These are phyloP conservation scores for Yponomeuta evonymella DNA, from an alignment of 2,888 invertebrate species.

Conservation along the genomic window DNA sequence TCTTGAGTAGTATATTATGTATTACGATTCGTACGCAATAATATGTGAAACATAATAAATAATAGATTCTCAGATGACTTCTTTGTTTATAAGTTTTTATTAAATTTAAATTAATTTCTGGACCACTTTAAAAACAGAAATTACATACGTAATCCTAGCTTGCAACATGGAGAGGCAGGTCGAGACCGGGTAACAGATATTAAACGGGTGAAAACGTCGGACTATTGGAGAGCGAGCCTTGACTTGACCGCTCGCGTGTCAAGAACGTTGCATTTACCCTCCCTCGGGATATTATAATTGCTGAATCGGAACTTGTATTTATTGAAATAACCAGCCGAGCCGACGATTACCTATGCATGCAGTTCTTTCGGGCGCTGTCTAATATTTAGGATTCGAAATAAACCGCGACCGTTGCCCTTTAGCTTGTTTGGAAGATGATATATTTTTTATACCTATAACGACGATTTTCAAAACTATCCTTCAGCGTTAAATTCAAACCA, in stretches of 20 bases:
- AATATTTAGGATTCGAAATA: background rate
- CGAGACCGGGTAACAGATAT: background rate
- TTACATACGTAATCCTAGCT: too few species aligned
- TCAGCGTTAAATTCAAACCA: too few species aligned
- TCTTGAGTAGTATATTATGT: too few species aligned
- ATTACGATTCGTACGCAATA: too few species aligned
- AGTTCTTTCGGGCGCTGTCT: background rate
- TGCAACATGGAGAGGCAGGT: too few species aligned
- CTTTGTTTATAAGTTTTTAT: too few species aligned
- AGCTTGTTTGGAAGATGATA: background rate
- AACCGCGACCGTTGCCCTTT: background rate
- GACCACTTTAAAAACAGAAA: too few species aligned
- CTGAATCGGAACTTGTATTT: conserved; percentile 15
- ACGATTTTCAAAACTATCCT: background rate
- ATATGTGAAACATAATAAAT: too few species aligned
- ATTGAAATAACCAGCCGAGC: conserved; percentile 10
- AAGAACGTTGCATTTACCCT: conserved; percentile 42
- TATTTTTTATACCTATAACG: background rate
- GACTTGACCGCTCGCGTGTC: conserved; percentile 51
- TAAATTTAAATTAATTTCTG: too few species aligned
- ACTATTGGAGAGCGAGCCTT: background rate
- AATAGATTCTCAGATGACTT: too few species aligned
- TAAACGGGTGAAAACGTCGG: background rate
- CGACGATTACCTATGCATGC: background rate
- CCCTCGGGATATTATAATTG: conserved; percentile 34